These are phyloP conservation scores for Marmota flaviventris DNA, from an alignment of 2,113 vertebrate genomes.

Conservation along the genomic window DNA sequence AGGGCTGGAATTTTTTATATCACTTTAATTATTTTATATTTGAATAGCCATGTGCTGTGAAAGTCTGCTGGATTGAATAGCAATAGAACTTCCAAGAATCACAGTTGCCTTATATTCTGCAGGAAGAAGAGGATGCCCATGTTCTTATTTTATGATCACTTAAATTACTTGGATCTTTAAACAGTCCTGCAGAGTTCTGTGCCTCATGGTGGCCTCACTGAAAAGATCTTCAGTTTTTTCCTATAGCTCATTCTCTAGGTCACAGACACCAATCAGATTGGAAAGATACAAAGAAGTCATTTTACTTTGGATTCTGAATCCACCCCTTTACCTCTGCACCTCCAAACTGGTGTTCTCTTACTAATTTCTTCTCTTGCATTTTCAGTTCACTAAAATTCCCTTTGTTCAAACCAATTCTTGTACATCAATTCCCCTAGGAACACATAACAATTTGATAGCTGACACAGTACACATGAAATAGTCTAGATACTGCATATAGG, in stretches of 20 bases:
- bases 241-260: not conserved
- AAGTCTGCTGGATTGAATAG: not conserved
- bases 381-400: not conserved
- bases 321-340: not conserved
- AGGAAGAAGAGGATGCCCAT: not conserved
- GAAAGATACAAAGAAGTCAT: not conserved
- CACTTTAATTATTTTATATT: not conserved
- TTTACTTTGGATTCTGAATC: not conserved
- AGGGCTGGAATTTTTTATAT: not conserved
- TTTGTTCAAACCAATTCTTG: not conserved
- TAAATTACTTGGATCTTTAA: not conserved
- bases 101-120: not conserved
- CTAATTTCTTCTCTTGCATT: not conserved
- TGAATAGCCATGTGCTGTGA: not conserved
- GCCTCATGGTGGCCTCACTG: not conserved
- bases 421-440: rapidly evolving
- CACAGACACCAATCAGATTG: not conserved
- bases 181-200: not conserved
- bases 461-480: not conserved
- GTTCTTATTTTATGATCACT: not conserved
- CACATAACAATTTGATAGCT: not conserved
- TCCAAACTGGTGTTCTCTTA: not conserved
- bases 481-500: not conserved
- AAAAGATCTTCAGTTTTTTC: not conserved
- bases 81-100: not conserved